phyloP scores from a whole-genome alignment of 2,888 invertebrate species.

The Morpho deidamia region DNA sequence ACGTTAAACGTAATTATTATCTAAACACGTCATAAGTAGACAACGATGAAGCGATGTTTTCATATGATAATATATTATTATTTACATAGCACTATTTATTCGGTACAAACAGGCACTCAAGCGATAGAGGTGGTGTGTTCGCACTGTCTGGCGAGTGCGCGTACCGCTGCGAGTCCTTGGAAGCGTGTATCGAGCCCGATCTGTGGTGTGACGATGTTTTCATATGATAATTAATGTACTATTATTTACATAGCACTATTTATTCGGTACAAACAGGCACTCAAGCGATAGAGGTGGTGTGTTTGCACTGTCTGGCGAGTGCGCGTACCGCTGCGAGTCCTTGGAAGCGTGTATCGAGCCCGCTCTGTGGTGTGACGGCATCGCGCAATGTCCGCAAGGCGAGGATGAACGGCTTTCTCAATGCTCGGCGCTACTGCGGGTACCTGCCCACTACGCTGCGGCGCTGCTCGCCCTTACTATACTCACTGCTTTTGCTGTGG shows the following conservation, averaged over 20 bases:
- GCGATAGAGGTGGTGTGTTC: slow-evolving; percentile 72
- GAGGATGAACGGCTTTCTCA: slow-evolving; percentile 89
- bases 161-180: slow-evolving; percentile 86
- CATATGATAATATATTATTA: too few relatives aligned
- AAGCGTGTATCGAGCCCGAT: slow-evolving; percentile 87
- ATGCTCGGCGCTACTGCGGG: slow-evolving; percentile 86
- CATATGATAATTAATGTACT: too few relatives aligned
- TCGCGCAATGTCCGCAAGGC: slow-evolving; percentile 87
- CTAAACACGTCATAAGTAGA: too few relatives aligned
- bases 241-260: too few relatives aligned
- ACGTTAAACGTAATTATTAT: neutral
- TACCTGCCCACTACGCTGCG: slow-evolving; percentile 86
- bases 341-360: slow-evolving; percentile 89
- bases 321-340: slow-evolving; percentile 86
- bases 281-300: slow-evolving; percentile 74
- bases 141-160: slow-evolving; percentile 85
- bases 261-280: slow-evolving; percentile 47
- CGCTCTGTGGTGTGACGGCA: slow-evolving; percentile 89
- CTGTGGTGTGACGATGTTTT: slow-evolving; percentile 93
- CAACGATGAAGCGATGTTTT: too few relatives aligned
- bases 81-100: too few relatives aligned
- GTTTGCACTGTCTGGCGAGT: slow-evolving; percentile 82
- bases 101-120: slow-evolving; percentile 59
- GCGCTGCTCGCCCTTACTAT: slow-evolving; percentile 74
- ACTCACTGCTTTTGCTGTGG: slow-evolving; percentile 70